Evolutionary conservation across 2,888 invertebrate species (phyloP).

Genomic region (Callyntrura guangdongensis): DNA sequence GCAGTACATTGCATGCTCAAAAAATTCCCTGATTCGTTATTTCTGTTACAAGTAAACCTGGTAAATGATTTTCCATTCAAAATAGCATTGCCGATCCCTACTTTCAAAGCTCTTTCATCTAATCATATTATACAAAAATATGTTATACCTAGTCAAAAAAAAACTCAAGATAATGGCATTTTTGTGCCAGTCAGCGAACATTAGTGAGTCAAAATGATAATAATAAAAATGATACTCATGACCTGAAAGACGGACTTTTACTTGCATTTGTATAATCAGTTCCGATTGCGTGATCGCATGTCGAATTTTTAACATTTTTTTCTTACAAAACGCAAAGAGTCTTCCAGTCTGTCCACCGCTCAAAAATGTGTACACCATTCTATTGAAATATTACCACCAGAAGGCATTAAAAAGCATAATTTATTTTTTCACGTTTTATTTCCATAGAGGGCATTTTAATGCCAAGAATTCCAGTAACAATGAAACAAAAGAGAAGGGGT

Average conservation of each 20-base stretch:
- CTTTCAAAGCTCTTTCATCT: too few relatives aligned
- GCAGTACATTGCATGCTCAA: not conserved
- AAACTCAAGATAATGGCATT: too few relatives aligned
- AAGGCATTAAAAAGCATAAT: not conserved
- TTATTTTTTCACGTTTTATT: not conserved
- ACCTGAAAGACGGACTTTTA: not conserved
- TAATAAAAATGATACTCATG: too few relatives aligned
- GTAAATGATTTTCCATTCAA: too few relatives aligned
- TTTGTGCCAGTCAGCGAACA: too few relatives aligned
- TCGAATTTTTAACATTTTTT: not conserved
- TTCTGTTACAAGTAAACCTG: too few relatives aligned
- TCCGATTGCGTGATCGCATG: constrained; percentile 58
- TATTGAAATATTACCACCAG: too few relatives aligned
- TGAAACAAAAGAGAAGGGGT: not conserved
- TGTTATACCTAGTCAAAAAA: too few relatives aligned
- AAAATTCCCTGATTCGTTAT: not conserved
- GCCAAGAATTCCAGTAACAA: constrained; percentile 20
- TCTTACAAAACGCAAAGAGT: not conserved
- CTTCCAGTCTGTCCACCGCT: not conserved
- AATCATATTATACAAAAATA: too few relatives aligned
- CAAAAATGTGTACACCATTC: not conserved
- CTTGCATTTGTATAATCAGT: not conserved
- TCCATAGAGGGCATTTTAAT: constrained; percentile 16
- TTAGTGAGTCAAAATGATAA: too few relatives aligned
- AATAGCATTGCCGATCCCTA: too few relatives aligned